phyloP scores from a whole-genome alignment of 2,113 vertebrate genomes.

The Barbus barbus region DNA sequence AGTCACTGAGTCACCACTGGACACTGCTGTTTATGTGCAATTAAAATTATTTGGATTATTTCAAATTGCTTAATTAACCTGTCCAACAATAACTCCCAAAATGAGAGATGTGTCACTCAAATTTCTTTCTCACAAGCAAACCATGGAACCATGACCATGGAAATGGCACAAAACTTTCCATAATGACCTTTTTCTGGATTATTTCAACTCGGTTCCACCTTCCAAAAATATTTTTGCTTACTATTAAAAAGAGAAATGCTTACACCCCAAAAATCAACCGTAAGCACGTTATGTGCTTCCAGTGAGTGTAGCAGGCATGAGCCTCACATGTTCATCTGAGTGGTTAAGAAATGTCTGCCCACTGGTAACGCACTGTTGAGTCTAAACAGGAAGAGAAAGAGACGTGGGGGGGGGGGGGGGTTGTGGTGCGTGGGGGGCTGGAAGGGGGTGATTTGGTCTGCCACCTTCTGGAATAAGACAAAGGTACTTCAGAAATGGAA shows the following conservation, averaged over 20 bases:
- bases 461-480: constrained; percentile 20
- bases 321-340: constrained; percentile 20
- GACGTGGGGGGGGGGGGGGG: neutral
- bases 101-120: neutral
- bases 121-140: constrained; percentile 6
- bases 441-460: constrained; percentile 1
- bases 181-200: neutral
- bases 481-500: neutral
- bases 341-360: constrained; percentile 30
- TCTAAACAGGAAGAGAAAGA: constrained; percentile 16
- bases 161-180: neutral
- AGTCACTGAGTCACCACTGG: neutral
- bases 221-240: constrained; percentile 21
- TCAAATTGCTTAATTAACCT: neutral
- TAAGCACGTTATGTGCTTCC: neutral
- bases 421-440: constrained; percentile 3
- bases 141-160: neutral
- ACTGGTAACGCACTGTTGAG: neutral
- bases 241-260: neutral
- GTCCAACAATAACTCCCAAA: neutral
- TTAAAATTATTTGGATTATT: neutral
- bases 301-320: constrained; percentile 3
- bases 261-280: neutral
- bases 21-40: constrained; percentile 3
- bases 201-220: constrained; percentile 5